phyloP scores from a whole-genome alignment of 35 echinoderm and acorn worm species.

The Anneissia japonica region DNA sequence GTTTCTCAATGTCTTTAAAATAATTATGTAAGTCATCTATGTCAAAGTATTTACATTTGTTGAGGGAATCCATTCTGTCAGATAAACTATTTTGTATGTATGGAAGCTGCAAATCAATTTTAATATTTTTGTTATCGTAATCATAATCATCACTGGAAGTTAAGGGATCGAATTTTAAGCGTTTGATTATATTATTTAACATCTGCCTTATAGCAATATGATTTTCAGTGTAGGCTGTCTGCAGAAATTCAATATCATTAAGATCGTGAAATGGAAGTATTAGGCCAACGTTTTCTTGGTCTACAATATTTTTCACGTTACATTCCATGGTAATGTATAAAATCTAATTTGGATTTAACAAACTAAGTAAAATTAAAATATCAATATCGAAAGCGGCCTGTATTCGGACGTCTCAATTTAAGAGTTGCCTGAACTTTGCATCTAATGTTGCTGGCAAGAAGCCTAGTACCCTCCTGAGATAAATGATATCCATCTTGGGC shows the following conservation, averaged over 20 bases:
- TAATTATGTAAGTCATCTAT: neutral
- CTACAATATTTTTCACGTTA: no score
- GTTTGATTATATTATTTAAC: neutral
- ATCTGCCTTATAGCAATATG: neutral
- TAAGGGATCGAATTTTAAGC: neutral
- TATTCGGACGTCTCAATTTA: neutral
- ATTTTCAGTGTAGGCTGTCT: neutral
- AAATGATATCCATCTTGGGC: neutral
- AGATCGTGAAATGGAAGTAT: no score
- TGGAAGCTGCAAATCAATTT: no score
- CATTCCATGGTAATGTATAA: no score
- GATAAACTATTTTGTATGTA: neutral
- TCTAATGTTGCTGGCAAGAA: neutral
- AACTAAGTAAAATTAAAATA: no score
- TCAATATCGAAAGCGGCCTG: neutral
- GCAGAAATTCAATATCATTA: no score
- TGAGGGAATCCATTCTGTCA: neutral
- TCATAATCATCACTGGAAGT: neutral
- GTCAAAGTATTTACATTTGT: neutral
- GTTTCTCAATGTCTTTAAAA: neutral
- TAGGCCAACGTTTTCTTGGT: no score
- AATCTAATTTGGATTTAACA: no score
- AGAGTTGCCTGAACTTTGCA: neutral
- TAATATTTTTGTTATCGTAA: neutral
- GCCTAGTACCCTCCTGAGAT: neutral